phyloP scores from a whole-genome alignment of 2,888 invertebrate species.

The Drosophila subsilvestris region DNA sequence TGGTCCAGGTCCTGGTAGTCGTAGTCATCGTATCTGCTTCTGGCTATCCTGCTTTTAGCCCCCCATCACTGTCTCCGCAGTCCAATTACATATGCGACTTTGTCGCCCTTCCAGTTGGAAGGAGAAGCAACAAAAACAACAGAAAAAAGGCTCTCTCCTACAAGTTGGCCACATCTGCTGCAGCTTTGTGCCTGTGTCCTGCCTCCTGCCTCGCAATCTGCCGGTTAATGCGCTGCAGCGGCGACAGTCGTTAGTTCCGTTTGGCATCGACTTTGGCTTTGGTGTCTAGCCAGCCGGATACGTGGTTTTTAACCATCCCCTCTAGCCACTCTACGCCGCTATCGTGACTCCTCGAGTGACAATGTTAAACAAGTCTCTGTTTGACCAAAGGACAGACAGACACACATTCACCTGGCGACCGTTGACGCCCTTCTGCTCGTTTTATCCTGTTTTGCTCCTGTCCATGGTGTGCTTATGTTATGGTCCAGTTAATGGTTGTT shows the following conservation, averaged over 20 bases:
- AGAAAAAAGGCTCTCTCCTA: conserved; percentile 1
- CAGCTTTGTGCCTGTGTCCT: conserved; percentile 32
- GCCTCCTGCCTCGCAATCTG: conserved; percentile 12
- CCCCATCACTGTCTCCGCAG: conserved; percentile 35
- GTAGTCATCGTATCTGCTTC: conserved; percentile 6
- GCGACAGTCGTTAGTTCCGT: conserved; percentile 13
- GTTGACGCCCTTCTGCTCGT: neutral
- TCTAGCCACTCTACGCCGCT: conserved; percentile 7
- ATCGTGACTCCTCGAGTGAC: conserved; percentile 46
- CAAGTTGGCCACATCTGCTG: conserved; percentile 61
- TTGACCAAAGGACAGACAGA: conserved; percentile 44
- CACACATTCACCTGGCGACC: conserved; percentile 21
- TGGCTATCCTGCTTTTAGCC: conserved; percentile 29
- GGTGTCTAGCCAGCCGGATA: conserved; percentile 53
- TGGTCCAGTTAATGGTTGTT: conserved; percentile 49
- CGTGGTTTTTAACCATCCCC: conserved; percentile 38
- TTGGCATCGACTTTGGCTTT: neutral
- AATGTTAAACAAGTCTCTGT: conserved; percentile 55
- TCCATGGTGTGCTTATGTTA: conserved; percentile 36
- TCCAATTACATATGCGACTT: conserved; percentile 64
- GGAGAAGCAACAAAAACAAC: conserved; percentile 21
- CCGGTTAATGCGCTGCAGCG: conserved; percentile 39
- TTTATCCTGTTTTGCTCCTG: conserved; percentile 2
- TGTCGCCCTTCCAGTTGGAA: conserved; percentile 41
- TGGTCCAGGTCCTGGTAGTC: conserved; percentile 15